Evolutionary conservation across 2,113 vertebrate species (phyloP), one percentile per base, ranked within the genome.

Genomic region (Pholis gunnellus): DNA sequence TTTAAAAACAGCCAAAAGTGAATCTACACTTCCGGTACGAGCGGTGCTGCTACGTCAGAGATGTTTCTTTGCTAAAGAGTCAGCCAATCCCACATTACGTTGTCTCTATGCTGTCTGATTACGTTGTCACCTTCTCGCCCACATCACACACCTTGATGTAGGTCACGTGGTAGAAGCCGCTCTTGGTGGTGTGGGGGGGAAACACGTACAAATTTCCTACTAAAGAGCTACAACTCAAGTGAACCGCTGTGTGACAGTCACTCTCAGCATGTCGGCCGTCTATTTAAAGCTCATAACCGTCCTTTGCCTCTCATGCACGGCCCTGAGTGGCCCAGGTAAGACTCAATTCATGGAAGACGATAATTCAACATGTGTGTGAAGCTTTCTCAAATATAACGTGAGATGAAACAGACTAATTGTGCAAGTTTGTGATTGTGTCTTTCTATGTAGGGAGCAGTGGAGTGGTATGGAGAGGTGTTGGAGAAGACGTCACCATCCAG

Each of bases 401-500:
- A 63, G 4, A 66, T 79, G 3, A 61, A 70, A 56, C 34, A 0
- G 5, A 48, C 2, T 31, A 13, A 50, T 36, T 27, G 10, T 70
- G 15, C 11, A 7, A 7, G 6, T 34, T 34, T 34, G 34, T 34
- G 2, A 3, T 31, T 69, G 64, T 68, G 13, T 76, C 4, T 72
- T 0, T 75, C 22, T 5, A 0, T 59, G 4, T 4, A 91, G 87
- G 4, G 1, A 42, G 5, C 1, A 14, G 18, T 6, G 60, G 0
- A 14, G 70, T 87, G 5, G 2, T 11, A 0, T 60, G 83, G 86
- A 78, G 0, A 64, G 4, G 65, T 0, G 0, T 5, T 2, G 92
- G 93, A 20, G 7, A 34, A 2, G 6, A 6, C 1, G 0, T 90
- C 54, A 91, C 83, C 2, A 87, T 95, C 52, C 65, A 61, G n/a